Evolutionary conservation across 1,140 invertebrate genomes (phyloP).

Genomic region (Anastrepha obliqua): DNA sequence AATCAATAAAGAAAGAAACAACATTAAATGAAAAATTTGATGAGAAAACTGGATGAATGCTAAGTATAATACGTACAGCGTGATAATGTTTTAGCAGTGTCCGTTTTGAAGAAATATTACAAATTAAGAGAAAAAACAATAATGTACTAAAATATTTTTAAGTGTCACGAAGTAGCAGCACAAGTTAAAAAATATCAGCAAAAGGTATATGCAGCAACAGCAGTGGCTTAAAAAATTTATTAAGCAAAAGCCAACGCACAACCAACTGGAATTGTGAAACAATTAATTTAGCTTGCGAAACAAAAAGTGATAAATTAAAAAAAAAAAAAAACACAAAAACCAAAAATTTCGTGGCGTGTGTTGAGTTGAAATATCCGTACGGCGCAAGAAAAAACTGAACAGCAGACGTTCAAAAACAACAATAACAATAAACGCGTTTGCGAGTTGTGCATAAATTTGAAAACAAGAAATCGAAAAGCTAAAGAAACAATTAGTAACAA

Average conservation of each 20-base stretch:
- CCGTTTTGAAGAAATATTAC: neutral
- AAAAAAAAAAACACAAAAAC: neutral
- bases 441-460: slow-evolving; percentile 33
- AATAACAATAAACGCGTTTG: neutral
- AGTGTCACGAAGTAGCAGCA: neutral
- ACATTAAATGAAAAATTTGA: slow-evolving; percentile 8
- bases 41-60: slow-evolving; percentile 5
- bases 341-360: slow-evolving; percentile 21
- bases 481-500: neutral
- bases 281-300: neutral
- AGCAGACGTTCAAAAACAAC: neutral
- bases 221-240: neutral
- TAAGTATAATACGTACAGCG: neutral
- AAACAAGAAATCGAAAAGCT: slow-evolving; percentile 13
- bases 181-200: neutral
- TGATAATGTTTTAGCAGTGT: neutral
- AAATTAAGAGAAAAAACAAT: neutral
- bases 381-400: neutral
- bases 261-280: slow-evolving; percentile 24
- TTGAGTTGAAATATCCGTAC: neutral
- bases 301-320: neutral
- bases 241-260: slow-evolving; percentile 26
- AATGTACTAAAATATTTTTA: neutral
- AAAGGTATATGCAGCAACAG: neutral
- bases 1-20: slow-evolving; percentile 51